Conservation (phyloP, 1,140 invertebrate genomes). For the Macrobrachium nipponense region DNA sequence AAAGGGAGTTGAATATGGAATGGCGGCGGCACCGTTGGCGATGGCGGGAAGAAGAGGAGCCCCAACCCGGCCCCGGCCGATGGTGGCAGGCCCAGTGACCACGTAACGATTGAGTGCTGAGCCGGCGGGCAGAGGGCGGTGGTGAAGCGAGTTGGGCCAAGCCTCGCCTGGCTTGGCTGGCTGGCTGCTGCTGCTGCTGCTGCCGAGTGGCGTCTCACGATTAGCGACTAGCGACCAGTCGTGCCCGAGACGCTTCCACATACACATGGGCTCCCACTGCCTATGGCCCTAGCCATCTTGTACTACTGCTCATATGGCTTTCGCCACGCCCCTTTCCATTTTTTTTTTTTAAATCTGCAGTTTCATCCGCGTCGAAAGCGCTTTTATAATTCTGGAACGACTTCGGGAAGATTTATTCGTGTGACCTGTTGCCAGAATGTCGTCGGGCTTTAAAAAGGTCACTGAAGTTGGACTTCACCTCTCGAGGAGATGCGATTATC, state of each 20-base stretch:
- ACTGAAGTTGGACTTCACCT: too few relatives aligned
- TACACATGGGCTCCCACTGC: not conserved
- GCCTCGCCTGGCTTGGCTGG: not conserved
- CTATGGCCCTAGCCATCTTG: not conserved
- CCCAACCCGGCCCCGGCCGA: too few relatives aligned
- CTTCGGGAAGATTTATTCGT: too few relatives aligned
- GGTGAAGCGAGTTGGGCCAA: constrained; percentile 24
- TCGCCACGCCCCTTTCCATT: not conserved
- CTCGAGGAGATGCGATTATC: too few relatives aligned
- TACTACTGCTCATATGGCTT: not conserved
- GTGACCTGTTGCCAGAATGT: too few relatives aligned
- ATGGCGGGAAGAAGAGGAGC: too few relatives aligned
- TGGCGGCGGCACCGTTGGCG: too few relatives aligned
- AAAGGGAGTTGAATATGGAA: too few relatives aligned
- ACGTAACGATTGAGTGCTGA: constrained; percentile 42
- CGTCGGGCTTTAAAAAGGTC: too few relatives aligned
- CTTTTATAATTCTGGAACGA: too few relatives aligned
- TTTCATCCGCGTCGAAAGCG: not conserved
- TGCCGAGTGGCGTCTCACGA: too few relatives aligned
- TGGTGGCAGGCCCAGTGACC: constrained; percentile 20
- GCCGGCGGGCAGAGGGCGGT: constrained; percentile 51
- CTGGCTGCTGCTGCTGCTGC: constrained; percentile 5
- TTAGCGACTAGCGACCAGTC: constrained; percentile 21
- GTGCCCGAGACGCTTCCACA: constrained; percentile 42
- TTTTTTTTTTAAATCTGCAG: not conserved